Percentiles rank a stretch among this genome's conserved stretches.
phyloP scores from a whole-genome alignment of 2,797 vertebrate genomes.

The Catostomus latipinnis region DNA sequence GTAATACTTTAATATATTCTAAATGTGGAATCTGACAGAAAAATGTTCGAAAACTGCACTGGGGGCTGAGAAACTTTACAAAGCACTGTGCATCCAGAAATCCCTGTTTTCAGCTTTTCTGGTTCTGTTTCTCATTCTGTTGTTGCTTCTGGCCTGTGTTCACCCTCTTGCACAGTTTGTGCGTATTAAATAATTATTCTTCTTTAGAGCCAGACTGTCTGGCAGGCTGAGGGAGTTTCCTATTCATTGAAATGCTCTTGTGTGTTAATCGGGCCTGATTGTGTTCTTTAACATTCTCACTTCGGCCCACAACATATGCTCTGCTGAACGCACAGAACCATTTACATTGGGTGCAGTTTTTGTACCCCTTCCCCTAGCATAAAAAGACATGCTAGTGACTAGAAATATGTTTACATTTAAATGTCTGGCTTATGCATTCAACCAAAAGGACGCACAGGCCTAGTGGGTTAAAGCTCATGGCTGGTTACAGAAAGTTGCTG shows the following conservation, averaged over 20 bases:
- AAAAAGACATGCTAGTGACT: not conserved
- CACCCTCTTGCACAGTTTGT: conserved; percentile 25
- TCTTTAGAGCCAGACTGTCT: conserved; percentile 30
- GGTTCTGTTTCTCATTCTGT: conserved; percentile 11
- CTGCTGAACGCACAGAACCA: not conserved
- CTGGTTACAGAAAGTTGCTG: not conserved
- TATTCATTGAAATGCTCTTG: conserved; percentile 23
- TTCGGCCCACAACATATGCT: not conserved
- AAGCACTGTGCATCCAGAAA: conserved; percentile 5
- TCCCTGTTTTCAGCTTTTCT: conserved; percentile 7
- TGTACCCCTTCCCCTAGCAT: not conserved
- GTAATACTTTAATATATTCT: too few species aligned
- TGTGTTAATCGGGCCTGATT: conserved; percentile 1
- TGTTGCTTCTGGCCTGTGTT: conserved; percentile 21
- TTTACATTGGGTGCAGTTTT: not conserved
- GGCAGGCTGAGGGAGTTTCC: conserved; percentile 4
- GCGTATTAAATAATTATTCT: conserved; percentile 39
- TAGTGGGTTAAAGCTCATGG: not conserved
- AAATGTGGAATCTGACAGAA: too few species aligned
- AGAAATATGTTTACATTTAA: not conserved
- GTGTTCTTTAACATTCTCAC: conserved; percentile 19
- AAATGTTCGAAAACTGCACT: too few species aligned
- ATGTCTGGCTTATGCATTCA: not conserved
- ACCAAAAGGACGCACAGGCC: not conserved
- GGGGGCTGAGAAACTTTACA: too few species aligned